A percentile compares a stretch with the other conserved stretches of the same genome.
Evolutionary conservation across 2,797 vertebrate genomes (phyloP).

Genomic region (Catamblyrhynchus diadema): DNA sequence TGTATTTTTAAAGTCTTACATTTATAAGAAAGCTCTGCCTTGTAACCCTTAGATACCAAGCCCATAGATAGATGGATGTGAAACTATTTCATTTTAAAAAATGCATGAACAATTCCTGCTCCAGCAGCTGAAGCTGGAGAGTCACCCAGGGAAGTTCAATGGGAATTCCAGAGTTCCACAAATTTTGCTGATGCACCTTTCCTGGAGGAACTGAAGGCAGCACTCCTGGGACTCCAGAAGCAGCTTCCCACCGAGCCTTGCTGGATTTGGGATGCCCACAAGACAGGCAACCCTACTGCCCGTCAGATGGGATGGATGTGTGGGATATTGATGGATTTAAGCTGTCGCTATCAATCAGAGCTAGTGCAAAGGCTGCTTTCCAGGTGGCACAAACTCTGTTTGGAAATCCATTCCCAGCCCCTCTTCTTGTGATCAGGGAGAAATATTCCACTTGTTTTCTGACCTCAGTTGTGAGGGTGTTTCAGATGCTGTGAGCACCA

Average conservation of each 20-base stretch:
- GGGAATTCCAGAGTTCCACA: not conserved
- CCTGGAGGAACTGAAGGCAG: conserved; percentile 20
- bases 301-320: not conserved
- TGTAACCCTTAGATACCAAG: not conserved
- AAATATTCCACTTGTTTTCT: not conserved
- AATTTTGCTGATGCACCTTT: not conserved
- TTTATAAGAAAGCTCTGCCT: not conserved
- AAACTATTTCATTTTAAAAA: not conserved
- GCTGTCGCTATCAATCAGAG: conserved; percentile 54
- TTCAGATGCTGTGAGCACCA: not conserved
- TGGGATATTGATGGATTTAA: conserved; percentile 47
- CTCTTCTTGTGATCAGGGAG: fast-evolving
- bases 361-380: conserved; percentile 43
- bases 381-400: conserved; percentile 55
- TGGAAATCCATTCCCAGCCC: not conserved
- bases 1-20: not conserved
- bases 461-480: not conserved
- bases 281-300: not conserved
- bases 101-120: not conserved
- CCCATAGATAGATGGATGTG: too few relatives aligned
- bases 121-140: not conserved
- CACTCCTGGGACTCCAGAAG: not conserved
- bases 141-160: not conserved
- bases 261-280: not conserved
- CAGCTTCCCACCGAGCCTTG: not conserved